Evolutionary conservation across 2,888 invertebrate genomes (phyloP).

Genomic region (Andrena bicolor): DNA sequence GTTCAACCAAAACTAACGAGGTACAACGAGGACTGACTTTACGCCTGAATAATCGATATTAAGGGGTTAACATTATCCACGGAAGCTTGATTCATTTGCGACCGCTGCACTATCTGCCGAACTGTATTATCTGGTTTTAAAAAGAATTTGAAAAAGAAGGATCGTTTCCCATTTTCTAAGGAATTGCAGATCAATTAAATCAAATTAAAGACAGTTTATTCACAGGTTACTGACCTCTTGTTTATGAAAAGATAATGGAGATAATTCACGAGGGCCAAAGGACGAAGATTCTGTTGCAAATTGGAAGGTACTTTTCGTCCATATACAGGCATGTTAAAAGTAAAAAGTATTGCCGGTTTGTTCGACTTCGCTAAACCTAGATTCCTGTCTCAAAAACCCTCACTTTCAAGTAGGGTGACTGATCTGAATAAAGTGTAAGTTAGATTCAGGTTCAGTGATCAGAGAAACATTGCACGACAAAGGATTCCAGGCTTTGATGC

Average conservation of each 20-base stretch:
- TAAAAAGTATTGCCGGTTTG: conserved; percentile 6
- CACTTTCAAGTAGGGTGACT: conserved; percentile 5
- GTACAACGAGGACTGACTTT: conserved; percentile 6
- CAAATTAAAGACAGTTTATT: no score
- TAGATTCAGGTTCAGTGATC: conserved; percentile 28
- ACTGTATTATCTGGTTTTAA: no score
- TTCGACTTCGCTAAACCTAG: neutral
- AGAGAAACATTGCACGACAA: conserved; percentile 27
- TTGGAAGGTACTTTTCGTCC: no score
- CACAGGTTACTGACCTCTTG: neutral
- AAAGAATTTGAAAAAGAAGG: no score
- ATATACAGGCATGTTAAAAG: neutral
- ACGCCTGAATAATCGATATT: neutral
- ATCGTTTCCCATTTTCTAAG: no score
- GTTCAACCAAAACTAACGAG: conserved; percentile 30
- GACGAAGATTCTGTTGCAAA: neutral
- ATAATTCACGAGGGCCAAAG: neutral
- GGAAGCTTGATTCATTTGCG: neutral
- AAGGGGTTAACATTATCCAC: neutral
- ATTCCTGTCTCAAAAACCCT: neutral
- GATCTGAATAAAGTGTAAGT: conserved; percentile 39
- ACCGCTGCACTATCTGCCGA: neutral
- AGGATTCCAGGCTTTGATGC: conserved; percentile 51
- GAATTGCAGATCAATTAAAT: no score
- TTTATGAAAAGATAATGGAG: neutral